Conservation (phyloP, 2,113 vertebrate genomes). For the Entelurus aequoreus region DNA sequence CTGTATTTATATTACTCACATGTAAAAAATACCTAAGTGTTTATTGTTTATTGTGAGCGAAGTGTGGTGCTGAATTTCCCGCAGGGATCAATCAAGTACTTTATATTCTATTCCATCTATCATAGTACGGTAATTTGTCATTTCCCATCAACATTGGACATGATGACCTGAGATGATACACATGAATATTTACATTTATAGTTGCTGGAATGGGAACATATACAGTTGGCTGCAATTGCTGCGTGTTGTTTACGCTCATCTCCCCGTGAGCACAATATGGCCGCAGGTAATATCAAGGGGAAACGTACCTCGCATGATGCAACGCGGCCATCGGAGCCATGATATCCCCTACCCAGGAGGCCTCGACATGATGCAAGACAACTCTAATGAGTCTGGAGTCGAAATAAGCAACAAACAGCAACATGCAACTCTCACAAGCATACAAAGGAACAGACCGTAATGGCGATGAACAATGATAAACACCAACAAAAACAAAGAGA, state of each 20-base stretch:
- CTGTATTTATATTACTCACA: no score
- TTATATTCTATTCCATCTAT: no score
- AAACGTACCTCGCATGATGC: constrained; percentile 10
- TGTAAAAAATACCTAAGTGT: no score
- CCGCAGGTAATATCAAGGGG: constrained; percentile 13
- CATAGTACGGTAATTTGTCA: no score
- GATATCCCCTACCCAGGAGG: constrained; percentile 24
- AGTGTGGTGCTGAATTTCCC: no score
- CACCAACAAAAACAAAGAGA: constrained; percentile 45
- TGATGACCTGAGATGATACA: neutral
- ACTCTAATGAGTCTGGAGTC: constrained; percentile 49
- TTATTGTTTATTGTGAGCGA: no score
- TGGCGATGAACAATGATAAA: constrained; percentile 58
- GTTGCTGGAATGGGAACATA: neutral
- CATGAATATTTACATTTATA: neutral
- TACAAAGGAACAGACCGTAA: constrained; percentile 34
- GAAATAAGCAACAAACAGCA: constrained; percentile 27
- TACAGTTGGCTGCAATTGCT: neutral
- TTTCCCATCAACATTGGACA: no score
- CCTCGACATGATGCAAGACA: constrained; percentile 26
- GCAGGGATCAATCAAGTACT: no score
- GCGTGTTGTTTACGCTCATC: neutral
- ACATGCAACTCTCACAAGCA: constrained; percentile 21
- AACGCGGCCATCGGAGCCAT: constrained; percentile 17
- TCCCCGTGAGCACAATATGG: constrained; percentile 2